Base-by-base conservation (phyloP, 2,797 vertebrate species). In the Gallinago nigripennis region DNA sequence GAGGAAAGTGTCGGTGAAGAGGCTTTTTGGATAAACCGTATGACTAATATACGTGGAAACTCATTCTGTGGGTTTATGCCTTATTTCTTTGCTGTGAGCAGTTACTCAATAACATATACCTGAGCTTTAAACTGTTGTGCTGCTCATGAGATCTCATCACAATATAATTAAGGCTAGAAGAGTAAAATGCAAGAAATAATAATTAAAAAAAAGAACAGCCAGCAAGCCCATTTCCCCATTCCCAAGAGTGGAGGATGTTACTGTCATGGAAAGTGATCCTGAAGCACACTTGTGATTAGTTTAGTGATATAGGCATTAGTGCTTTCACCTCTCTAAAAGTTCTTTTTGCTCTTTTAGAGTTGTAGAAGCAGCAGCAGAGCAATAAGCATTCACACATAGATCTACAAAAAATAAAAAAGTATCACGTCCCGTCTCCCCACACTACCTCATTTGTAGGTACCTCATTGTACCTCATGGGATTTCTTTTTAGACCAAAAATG, bases 401-500 rank as follows among this genome's bases (percentile, higher is more conserved):
- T 12, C 19, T 63, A 33, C 16, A 39, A 69, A 85, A 75, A 35
- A 19, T 17, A 64, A 79, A 30, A 35, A 65, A n/a, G 51, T 21
- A 12, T 15, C 71, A 37, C 48, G 14, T 90, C 12, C 11, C 15
- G 45, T 65, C 23, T 82, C 24, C 9, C 23, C 13, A 46, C 0
- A 2, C 3, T 16, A 13, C 56, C 11, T 50, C 9, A 12, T 77
- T 76, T 0, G 0, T 45, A 45, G 43, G 43, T 19, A 45, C 8
- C 43, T 45, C 43, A 45, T 19, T 45, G 43, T 45, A 45, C 43
- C 43, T 45, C 43, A 19, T 16, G 24, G 9, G 3, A 1, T 7
- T 58, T 70, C 13, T 13, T 77, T 75, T 61, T 27, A 65, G 79
- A 45, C 4, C 3, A 43, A 73, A 72, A 86, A 21, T 20, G 3